These are phyloP conservation scores for Colletes gigas DNA, from an alignment of 1,140 invertebrate species.

Conservation along the genomic window DNA sequence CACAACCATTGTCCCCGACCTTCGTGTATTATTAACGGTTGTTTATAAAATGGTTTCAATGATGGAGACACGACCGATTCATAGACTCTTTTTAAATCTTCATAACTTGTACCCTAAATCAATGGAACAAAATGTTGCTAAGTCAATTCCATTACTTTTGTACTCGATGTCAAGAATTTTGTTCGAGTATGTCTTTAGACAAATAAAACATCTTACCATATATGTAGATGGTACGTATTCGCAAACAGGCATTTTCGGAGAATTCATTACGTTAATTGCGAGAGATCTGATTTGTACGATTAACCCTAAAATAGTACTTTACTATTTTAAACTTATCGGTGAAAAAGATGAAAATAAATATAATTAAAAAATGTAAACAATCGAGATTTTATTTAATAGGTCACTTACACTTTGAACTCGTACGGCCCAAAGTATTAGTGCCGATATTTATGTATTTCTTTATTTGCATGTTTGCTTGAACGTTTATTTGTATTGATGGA, in stretches of 20 bases:
- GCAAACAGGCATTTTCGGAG: constrained; percentile 46
- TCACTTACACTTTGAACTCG: constrained; percentile 14
- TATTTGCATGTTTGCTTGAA: not conserved
- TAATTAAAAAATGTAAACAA: not conserved
- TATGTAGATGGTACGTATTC: constrained; percentile 52
- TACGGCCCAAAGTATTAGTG: not conserved
- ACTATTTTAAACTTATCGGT: not conserved
- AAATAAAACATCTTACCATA: constrained; percentile 33
- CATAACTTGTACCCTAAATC: constrained; percentile 83
- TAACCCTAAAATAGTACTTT: not conserved
- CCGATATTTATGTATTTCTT: not conserved
- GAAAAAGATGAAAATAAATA: too few relatives aligned
- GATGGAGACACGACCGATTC: constrained; percentile 86
- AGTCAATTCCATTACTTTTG: too few relatives aligned
- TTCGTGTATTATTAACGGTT: constrained; percentile 91
- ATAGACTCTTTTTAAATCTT: constrained; percentile 83
- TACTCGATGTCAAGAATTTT: too few relatives aligned
- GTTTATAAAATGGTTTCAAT: constrained; percentile 89
- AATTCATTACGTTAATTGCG: not conserved
- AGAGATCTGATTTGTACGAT: not conserved
- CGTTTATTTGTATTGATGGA: not conserved
- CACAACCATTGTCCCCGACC: constrained; percentile 96
- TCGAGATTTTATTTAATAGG: not conserved
- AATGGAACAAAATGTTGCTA: not conserved
- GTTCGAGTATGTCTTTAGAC: not conserved